Percentiles rank a stretch among this genome's conserved stretches.
Evolutionary conservation across 2,113 vertebrate genomes (phyloP).

Genomic region (Lonchura striata): DNA sequence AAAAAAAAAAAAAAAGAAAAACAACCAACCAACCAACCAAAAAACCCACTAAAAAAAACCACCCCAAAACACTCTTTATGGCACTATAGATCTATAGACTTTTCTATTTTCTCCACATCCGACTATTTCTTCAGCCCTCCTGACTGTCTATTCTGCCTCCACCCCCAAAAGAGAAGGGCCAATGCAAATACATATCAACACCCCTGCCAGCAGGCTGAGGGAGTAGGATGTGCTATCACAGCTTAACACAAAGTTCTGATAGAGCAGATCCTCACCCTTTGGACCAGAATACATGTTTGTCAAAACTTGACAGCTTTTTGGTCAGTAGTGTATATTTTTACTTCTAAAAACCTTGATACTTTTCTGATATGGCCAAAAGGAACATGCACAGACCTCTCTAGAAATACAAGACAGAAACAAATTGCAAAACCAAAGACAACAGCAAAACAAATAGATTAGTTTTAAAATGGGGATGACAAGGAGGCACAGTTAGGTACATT

Average conservation of each 20-base stretch:
- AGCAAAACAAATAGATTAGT: not conserved
- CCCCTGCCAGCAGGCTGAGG: not conserved
- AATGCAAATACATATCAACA: not conserved
- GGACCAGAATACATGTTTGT: not conserved
- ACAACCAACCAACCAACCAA: no score
- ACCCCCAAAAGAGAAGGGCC: not conserved
- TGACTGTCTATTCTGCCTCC: not conserved
- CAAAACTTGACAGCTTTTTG: not conserved
- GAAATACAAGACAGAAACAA: not conserved
- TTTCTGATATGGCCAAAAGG: not conserved
- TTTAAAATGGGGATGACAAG: not conserved
- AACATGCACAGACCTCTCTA: not conserved
- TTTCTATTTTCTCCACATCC: not conserved
- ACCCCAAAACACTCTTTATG: not conserved
- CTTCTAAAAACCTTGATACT: not conserved
- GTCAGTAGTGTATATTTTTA: not conserved
- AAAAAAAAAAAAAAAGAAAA: not conserved
- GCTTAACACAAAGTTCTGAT: not conserved
- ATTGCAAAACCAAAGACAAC: no score
- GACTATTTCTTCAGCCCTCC: not conserved
- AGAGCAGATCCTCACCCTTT: not conserved
- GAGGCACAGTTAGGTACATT: not conserved
- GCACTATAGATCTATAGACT: not conserved
- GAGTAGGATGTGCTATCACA: not conserved
- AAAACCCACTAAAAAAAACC: not conserved